Evolutionary conservation across 2,888 invertebrate genomes (phyloP).

Genomic region (Drymonia ruficornis): DNA sequence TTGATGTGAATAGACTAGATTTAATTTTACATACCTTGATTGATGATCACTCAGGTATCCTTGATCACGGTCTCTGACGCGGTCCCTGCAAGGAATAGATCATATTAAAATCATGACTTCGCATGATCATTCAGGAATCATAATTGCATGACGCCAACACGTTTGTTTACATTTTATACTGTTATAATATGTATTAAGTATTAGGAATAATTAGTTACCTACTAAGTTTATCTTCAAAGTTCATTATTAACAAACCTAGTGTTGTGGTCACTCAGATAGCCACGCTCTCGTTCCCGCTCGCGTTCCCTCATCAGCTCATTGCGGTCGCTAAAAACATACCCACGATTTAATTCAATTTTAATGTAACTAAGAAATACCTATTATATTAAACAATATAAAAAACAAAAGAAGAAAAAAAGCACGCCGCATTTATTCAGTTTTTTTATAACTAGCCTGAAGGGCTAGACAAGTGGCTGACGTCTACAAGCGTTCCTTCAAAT

Average conservation of each 20-base stretch:
- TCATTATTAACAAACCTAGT: conserved; percentile 82
- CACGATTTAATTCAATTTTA: not conserved
- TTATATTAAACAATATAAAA: no score
- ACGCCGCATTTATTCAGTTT: no score
- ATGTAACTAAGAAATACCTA: no score
- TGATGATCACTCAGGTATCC: conserved; percentile 94
- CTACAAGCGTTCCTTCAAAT: no score
- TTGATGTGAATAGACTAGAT: not conserved
- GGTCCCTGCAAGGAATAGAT: conserved; percentile 59
- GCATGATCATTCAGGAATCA: not conserved
- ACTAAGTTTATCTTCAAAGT: no score
- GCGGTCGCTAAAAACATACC: conserved; percentile 86
- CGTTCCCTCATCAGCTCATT: conserved; percentile 93
- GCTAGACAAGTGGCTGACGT: no score
- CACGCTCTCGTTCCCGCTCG: conserved; percentile 86
- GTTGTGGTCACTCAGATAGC: conserved; percentile 93
- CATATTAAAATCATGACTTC: not conserved
- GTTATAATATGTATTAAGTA: no score
- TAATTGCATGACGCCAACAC: no score
- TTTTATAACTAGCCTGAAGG: no score
- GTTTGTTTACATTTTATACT: no score
- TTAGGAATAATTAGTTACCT: no score
- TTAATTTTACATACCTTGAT: conserved; percentile 84
- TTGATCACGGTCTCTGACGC: conserved; percentile 74
- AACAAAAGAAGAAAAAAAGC: no score